Evolutionary conservation across 2,797 vertebrate species (phyloP), one percentile per base, ranked within the genome.

Genomic region (Dromococcyx pavoninus): DNA sequence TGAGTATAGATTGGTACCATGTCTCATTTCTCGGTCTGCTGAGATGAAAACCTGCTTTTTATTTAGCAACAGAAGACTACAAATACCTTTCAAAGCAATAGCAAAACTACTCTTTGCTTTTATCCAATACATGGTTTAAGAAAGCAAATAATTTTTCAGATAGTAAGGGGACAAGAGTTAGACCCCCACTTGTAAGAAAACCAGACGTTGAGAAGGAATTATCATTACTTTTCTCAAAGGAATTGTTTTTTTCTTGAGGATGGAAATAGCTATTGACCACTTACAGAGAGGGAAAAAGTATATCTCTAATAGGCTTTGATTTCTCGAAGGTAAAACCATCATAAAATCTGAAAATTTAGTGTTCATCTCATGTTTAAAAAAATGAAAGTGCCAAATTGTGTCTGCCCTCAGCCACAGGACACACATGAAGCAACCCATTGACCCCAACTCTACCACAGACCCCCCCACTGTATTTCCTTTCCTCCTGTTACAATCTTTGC

Each of bases 31-130:
- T 58, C 86, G 66, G 19, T 25, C 17, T 94, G 46, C 25, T 90
- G 66, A 89, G 58, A 11, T 33, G 56, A 90, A 91, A 78, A 14
- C 23, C 4, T 2, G 39, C 37, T 15, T 58, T 64, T 60, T 69
- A 58, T 78, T 88, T 90, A 93, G 62, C 21, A 72, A 24, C 21
- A 88, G 33, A 89, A 87, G 86, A 18, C 4, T 88, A 65, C 33
- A 65, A 53, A 71, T 86, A 53, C 2, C 10, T 27, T 73, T 86
- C 22, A 62, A 78, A 54, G 7, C 39, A 72, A 56, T 7, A 73
- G 8, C 5, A 73, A 43, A 91, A 33, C 2, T 53, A 56, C 19
- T 5, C 0, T 75, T 86, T 86, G 7, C 25, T 73, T 5, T 70
- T 79, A 85, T 6, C 9, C 67, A 76, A 27, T 9, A 60, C 7